Base-by-base conservation (phyloP, 2,888 invertebrate species). In the Synergus gifuensis region DNA sequence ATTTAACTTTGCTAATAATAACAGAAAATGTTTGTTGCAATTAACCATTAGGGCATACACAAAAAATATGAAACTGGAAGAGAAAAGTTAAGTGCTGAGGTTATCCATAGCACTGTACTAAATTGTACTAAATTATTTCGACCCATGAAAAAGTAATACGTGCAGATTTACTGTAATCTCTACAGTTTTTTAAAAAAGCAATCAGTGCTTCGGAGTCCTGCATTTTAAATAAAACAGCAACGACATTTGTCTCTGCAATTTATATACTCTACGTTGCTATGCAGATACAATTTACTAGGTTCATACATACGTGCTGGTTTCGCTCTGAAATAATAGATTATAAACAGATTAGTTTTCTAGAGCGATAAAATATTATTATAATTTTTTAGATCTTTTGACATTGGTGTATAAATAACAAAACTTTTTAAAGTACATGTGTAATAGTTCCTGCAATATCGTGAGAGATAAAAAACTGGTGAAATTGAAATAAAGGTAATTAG, bases 101-200 rank as follows among this genome's bases (percentile, higher is more conserved):
- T 73, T 54, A 54, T 54, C n/a, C 36, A 28, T 36, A 28, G 49
- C 36, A 36, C 14, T n/a, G 36, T 14, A 54, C 16, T 73, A 73
- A 73, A 73, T 73, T 73, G 36, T 36, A n/a, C 49, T 73, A 36
- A 73, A 73, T 36, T 49, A 73, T 67, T 73, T 73, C 28, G 36
- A 11, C n/a, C 1, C 54, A 54, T 73, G 5, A 73, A 73, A 54
- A 73, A 36, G 49, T 73, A 73, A 73, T 40, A 54, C n/a, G 36
- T 16, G 49, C 49, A 69, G 28, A 69, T 69, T 16, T 69, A 69
- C 49, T 49, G 46, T 49, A 54, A 73, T 54, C 73, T 73, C 46
- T 36, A 49, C 46, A 22, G 22, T 46, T 66, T 66, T 64, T 42
- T 66, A 28, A 28, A 66, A 42, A 40, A n/a, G 40, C 64, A 66